Evolutionary conservation across 2,888 invertebrate genomes (phyloP), one percentile per base, ranked within the genome.

Genomic region (Flexamia atlantica): DNA sequence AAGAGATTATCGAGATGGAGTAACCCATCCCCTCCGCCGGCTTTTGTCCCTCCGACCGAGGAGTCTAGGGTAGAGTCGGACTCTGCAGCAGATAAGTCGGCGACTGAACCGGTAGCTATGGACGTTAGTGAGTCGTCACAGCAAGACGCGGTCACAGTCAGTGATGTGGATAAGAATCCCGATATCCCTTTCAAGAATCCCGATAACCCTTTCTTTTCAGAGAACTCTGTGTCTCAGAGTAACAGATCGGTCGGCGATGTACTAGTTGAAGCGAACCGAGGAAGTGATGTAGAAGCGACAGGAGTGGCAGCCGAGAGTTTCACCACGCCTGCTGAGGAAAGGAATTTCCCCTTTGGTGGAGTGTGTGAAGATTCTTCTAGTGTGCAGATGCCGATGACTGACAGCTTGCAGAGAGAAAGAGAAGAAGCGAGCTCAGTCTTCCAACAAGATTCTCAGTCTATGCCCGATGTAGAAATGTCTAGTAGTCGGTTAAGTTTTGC

Each of bases 1-100:
- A 79, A 79, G 46, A 80, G 80, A 42, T 36, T 50, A 17, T 83
- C 83, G 17, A 68, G 83, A 42, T 84, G 84, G 84, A 84, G 84
- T 70, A 82, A 68, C 14, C 23, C 57, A 14, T 84, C 84, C 9
- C 84, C 84, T 32, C 74, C 82, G n/a, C 57, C 74, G 1, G 1
- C 72, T 5, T 36, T 72, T 23, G 17, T n/a, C 23, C 72, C 36
- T n/a, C 72, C 72, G 12, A 40, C 50, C 17, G 50, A 76, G 28
- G 72, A 72, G 28, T 1, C 64, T 9, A 64, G 64, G 64, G 76
- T 23, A 46, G 76, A 76, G 28, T 17, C 46, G 50, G 40, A 17
- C 17, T 36, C 46, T 50, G 76, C 20, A 23, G 28, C n/a, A 2
- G 25, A 40, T 0, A 76, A 28, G 9, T 42, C 76, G 28, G 76